Conservation (phyloP, 2,113 vertebrate genomes). For the Psilopogon haemacephalus region DNA sequence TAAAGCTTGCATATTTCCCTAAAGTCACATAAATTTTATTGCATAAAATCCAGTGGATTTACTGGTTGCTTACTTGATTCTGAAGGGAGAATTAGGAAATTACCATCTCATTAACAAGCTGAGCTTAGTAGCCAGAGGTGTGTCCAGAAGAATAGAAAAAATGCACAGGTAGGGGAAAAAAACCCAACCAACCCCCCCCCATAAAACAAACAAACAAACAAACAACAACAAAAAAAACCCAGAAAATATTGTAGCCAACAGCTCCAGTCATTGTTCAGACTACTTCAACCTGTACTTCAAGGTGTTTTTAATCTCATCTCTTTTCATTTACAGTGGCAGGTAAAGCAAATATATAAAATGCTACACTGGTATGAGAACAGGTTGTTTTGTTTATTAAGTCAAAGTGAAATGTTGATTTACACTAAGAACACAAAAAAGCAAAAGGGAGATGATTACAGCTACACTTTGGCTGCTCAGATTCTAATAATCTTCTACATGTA, state of each 20-base stretch:
- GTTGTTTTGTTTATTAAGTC: constrained; percentile 55
- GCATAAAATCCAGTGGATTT: neutral
- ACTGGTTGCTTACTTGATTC: constrained; percentile 14
- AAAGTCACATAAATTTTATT: neutral
- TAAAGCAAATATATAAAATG: constrained; percentile 36
- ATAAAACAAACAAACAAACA: no score
- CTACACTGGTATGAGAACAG: neutral
- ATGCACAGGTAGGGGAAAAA: neutral
- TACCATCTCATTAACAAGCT: neutral
- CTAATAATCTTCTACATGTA: constrained; percentile 73
- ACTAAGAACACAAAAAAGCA: constrained; percentile 41
- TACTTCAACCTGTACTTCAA: neutral
- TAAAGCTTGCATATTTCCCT: neutral
- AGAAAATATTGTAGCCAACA: neutral
- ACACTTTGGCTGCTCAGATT: constrained; percentile 39
- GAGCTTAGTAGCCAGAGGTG: neutral
- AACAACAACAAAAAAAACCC: neutral
- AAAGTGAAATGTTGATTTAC: constrained; percentile 66
- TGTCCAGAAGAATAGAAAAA: neutral
- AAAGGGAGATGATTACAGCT: constrained; percentile 16
- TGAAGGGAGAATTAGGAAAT: neutral
- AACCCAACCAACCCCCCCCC: no score
- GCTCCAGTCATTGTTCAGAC: neutral
- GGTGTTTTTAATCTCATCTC: constrained; percentile 4
- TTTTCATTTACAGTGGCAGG: constrained; percentile 15